Percentiles rank a stretch among this genome's conserved stretches.
phyloP scores from a whole-genome alignment of 2,113 vertebrate genomes.

The Corythornis vintsioides region DNA sequence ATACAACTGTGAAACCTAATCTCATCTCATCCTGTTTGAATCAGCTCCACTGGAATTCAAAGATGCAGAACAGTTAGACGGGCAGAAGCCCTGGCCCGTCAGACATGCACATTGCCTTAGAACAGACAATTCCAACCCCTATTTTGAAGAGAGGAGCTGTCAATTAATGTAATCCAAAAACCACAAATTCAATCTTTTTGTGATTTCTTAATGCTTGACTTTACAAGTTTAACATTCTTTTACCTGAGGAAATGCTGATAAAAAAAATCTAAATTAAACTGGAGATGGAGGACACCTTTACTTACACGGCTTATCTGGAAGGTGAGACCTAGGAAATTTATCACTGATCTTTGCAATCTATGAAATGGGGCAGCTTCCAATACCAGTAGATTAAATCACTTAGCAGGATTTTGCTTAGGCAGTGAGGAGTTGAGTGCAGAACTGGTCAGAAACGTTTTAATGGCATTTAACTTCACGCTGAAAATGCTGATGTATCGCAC shows the following conservation, averaged over 20 bases:
- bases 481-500: slow-evolving; percentile 24
- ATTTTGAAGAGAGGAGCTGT: neutral
- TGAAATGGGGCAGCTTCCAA: neutral
- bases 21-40: neutral
- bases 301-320: neutral
- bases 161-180: neutral
- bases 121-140: neutral
- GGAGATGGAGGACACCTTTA: neutral
- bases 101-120: neutral
- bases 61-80: neutral
- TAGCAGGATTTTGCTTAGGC: neutral
- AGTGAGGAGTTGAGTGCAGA: neutral
- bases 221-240: neutral
- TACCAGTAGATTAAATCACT: neutral
- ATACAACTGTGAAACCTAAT: neutral
- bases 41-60: neutral
- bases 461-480: neutral
- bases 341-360: neutral
- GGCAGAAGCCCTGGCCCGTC: neutral
- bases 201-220: neutral
- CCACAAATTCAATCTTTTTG: neutral
- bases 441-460: neutral
- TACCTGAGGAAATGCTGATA: neutral
- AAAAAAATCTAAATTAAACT: neutral
- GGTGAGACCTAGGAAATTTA: neutral